Percentiles rank a stretch among this genome's conserved stretches.
Evolutionary conservation across 2,888 invertebrate species (phyloP).

Genomic region (Linnaemya vulpina): DNA sequence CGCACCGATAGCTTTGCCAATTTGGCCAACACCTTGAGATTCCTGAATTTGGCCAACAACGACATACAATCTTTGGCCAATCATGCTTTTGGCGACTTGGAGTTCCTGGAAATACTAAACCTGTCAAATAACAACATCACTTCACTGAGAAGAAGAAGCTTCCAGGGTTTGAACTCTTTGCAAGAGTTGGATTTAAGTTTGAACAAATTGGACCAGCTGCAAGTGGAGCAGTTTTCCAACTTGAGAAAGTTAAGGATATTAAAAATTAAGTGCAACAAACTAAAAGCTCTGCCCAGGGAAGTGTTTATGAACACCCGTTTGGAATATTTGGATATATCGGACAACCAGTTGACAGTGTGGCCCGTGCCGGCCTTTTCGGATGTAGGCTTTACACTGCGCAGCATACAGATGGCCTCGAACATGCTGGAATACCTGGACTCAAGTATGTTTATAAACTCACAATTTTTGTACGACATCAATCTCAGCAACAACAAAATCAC

Average conservation of each 20-base stretch:
- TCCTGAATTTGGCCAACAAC: constrained; percentile 90
- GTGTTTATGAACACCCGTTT: constrained; percentile 91
- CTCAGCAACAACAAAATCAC: constrained; percentile 91
- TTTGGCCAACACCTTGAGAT: constrained; percentile 86
- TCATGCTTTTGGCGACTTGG: constrained; percentile 89
- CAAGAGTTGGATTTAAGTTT: constrained; percentile 91
- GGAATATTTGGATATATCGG: constrained; percentile 91
- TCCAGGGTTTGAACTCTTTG: constrained; percentile 88
- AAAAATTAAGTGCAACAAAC: constrained; percentile 88
- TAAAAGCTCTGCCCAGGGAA: constrained; percentile 90
- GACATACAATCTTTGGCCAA: constrained; percentile 87
- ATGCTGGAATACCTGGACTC: constrained; percentile 93
- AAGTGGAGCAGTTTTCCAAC: constrained; percentile 91
- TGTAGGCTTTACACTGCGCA: constrained; percentile 90
- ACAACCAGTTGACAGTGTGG: constrained; percentile 90
- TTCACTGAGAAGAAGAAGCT: constrained; percentile 89
- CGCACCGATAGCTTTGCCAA: constrained; percentile 87
- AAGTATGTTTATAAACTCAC: constrained; percentile 92
- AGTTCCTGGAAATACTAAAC: constrained; percentile 88
- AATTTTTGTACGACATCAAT: constrained; percentile 90
- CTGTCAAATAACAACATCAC: constrained; percentile 90
- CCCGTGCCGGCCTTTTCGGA: constrained; percentile 91
- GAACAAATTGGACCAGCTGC: constrained; percentile 90
- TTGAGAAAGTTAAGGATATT: constrained; percentile 89
- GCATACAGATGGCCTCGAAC: constrained; percentile 91